A percentile compares a stretch with the other conserved stretches of the same genome.
phyloP scores from a whole-genome alignment of 2,888 invertebrate species.

The Drosophila quasianomalipes region DNA sequence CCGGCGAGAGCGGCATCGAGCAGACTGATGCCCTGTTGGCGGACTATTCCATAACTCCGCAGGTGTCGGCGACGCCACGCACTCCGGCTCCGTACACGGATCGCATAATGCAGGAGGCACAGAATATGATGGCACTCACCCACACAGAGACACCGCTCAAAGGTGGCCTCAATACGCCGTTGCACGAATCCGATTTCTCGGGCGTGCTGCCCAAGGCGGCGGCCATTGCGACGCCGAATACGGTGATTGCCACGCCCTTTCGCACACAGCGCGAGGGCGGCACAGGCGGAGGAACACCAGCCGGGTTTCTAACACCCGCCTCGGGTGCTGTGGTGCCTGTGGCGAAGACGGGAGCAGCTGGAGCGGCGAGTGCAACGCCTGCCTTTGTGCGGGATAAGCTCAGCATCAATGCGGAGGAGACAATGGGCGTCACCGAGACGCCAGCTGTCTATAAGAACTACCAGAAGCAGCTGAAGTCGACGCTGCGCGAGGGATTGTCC shows the following conservation, averaged over 20 bases:
- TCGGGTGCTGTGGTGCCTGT: constrained; percentile 86
- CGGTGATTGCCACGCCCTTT: constrained; percentile 95
- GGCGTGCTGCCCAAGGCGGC: constrained; percentile 92
- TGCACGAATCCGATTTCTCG: constrained; percentile 95
- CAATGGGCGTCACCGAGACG: constrained; percentile 89
- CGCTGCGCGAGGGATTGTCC: constrained; percentile 91
- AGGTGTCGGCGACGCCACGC: constrained; percentile 91
- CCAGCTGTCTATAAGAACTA: constrained; percentile 89
- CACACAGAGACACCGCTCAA: constrained; percentile 99
- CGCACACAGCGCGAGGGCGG: constrained; percentile 90
- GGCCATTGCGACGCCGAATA: constrained; percentile 93
- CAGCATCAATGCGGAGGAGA: constrained; percentile 96
- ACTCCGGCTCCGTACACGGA: constrained; percentile 95
- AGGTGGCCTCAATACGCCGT: constrained; percentile 97
- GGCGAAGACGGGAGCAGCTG: constrained; percentile 67
- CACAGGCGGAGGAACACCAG: constrained; percentile 87
- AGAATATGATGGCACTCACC: constrained; percentile 98
- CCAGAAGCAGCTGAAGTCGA: constrained; percentile 91
- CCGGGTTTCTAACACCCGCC: constrained; percentile 87
- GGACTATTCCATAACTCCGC: constrained; percentile 94
- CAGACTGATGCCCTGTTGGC: constrained; percentile 95
- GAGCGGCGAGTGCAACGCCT: constrained; percentile 86
- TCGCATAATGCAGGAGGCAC: constrained; percentile 96
- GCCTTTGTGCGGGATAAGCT: constrained; percentile 96
- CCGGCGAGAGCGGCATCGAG: constrained; percentile 91